Conservation (phyloP, 1,140 invertebrate genomes). For the Melitaea cinxia region DNA sequence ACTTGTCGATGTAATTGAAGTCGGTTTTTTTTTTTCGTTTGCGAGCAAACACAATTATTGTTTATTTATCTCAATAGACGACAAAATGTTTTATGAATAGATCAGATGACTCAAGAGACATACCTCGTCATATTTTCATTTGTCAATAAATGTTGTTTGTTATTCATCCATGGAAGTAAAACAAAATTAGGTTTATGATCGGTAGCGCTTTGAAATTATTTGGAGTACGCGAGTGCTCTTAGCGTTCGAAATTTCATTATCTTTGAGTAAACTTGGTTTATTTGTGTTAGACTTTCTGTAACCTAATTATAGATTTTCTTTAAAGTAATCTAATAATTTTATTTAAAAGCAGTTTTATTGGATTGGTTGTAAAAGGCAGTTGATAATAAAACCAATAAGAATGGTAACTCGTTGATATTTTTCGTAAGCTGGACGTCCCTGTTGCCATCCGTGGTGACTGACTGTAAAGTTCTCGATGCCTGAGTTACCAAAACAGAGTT, state of each 20-base stretch:
- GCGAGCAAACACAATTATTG: too few species aligned
- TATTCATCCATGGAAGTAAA: not conserved
- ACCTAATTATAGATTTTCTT: too few species aligned
- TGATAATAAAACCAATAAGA: not conserved
- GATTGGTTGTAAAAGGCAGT: not conserved
- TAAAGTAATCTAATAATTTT: too few species aligned
- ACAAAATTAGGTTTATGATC: not conserved
- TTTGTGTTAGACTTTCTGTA: not conserved
- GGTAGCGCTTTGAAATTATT: not conserved
- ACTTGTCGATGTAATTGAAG: too few species aligned
- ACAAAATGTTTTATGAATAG: too few species aligned
- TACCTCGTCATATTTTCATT: not conserved
- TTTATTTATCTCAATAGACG: too few species aligned
- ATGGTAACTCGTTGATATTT: not conserved
- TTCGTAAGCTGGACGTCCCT: conserved; percentile 8
- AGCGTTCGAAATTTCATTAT: not conserved
- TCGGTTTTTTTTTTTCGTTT: too few species aligned
- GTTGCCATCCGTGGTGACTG: not conserved
- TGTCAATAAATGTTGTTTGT: not conserved
- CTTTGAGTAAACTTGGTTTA: not conserved
- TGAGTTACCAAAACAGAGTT: conserved; percentile 13
- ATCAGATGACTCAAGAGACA: too few species aligned
- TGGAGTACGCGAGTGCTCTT: not conserved
- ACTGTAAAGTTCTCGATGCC: not conserved
- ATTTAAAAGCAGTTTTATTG: too few species aligned